phyloP scores from a whole-genome alignment of 2,113 vertebrate species.

The Castor canadensis region DNA sequence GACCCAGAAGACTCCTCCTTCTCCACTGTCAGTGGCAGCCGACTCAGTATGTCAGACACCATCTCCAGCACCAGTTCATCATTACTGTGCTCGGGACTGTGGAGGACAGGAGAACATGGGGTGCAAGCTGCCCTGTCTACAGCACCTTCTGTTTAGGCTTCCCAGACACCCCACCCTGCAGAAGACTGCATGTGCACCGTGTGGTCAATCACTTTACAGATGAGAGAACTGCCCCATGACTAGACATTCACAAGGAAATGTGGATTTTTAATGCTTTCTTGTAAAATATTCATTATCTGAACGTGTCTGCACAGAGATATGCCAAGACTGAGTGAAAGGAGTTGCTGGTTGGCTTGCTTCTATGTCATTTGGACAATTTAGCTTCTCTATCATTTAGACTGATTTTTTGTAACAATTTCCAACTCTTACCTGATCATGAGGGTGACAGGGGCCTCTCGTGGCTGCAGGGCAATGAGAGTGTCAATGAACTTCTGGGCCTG shows the following conservation, averaged over 20 bases:
- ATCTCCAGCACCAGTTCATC: constrained; percentile 75
- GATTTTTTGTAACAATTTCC: too few relatives aligned
- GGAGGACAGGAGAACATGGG: too few relatives aligned
- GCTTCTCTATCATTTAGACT: neutral
- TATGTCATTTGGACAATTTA: neutral
- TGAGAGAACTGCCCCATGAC: neutral
- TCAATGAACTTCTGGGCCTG: constrained; percentile 64
- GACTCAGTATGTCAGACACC: constrained; percentile 42
- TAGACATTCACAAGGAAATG: neutral
- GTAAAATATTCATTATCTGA: neutral
- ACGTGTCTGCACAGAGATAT: neutral
- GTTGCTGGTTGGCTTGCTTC: neutral
- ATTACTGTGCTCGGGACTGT: constrained; percentile 59
- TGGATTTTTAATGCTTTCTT: neutral
- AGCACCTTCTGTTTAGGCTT: neutral
- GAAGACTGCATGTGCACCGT: neutral
- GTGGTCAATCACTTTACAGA: too few relatives aligned
- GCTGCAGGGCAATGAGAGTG: constrained; percentile 63
- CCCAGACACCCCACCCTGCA: fast-evolving
- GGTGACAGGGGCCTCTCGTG: neutral
- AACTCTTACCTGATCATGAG: constrained; percentile 61
- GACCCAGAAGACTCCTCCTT: neutral
- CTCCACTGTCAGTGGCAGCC: constrained; percentile 76
- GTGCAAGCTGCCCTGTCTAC: too few relatives aligned
- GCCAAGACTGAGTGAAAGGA: neutral